These are phyloP conservation scores for Trichonephila clavipes DNA, from an alignment of 1,140 invertebrate genomes.

Conservation along the genomic window DNA sequence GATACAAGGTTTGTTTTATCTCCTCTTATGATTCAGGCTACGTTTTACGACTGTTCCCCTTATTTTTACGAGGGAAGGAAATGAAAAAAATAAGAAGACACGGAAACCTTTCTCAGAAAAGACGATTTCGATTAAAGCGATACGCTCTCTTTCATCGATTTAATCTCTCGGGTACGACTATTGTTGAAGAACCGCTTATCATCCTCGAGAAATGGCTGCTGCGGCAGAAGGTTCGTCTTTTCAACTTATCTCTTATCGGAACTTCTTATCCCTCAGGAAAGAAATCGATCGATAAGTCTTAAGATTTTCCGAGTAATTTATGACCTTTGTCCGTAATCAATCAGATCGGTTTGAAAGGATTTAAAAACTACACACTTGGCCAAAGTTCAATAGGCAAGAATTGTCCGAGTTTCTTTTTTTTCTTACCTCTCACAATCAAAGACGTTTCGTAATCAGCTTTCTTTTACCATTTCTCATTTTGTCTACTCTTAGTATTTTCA, in stretches of 20 bases:
- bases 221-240: slow-evolving; percentile 8
- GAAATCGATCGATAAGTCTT: neutral
- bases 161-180: neutral
- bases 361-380: neutral
- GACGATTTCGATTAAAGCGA: slow-evolving; percentile 22
- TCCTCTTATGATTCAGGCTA: neutral
- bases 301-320: slow-evolving; percentile 24
- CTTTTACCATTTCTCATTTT: neutral
- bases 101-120: neutral
- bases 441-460: neutral
- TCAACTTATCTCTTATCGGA: neutral
- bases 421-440: neutral
- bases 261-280: neutral
- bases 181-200: slow-evolving; percentile 5
- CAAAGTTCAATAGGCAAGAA: neutral
- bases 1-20: neutral
- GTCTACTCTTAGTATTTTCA: too few species aligned
- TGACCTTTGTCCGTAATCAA: slow-evolving; percentile 1
- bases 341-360: slow-evolving; percentile 1
- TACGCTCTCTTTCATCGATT: slow-evolving; percentile 7
- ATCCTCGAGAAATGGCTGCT: neutral
- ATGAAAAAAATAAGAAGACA: neutral
- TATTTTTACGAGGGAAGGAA: slow-evolving; percentile 1
- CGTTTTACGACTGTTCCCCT: slow-evolving; percentile 28
- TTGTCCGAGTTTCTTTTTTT: neutral